Percentiles rank a stretch among this genome's conserved stretches.
Conservation (phyloP, 2,888 invertebrate species). For the Epinotia nisella region DNA sequence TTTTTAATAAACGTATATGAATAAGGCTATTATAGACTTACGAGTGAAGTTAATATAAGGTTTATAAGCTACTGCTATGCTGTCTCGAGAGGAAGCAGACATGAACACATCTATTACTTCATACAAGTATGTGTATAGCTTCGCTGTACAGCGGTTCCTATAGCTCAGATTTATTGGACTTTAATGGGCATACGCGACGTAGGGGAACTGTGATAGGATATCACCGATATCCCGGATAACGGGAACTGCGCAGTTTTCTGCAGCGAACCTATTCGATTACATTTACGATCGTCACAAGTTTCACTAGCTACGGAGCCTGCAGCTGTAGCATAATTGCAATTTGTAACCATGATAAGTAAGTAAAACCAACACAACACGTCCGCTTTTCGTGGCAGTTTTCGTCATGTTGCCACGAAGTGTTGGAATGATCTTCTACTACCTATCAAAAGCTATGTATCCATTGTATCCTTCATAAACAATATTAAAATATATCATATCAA, state of each 20-base stretch:
- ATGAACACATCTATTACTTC: not conserved
- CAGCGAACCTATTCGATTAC: not conserved
- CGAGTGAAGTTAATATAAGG: no score
- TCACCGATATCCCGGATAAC: conserved; percentile 59
- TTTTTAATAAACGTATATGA: no score
- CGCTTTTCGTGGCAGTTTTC: no score
- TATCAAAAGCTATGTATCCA: no score
- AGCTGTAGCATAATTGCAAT: not conserved
- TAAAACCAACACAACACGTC: no score
- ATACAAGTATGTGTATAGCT: not conserved
- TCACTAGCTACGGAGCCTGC: not conserved
- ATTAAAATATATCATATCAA: no score
- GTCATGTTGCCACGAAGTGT: no score
- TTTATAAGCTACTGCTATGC: not conserved
- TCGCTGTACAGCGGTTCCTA: not conserved
- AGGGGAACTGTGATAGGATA: conserved; percentile 68
- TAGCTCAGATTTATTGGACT: conserved; percentile 23
- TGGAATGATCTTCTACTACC: no score
- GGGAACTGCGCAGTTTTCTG: conserved; percentile 39
- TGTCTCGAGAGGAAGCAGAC: not conserved
- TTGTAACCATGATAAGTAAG: no score
- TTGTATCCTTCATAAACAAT: no score
- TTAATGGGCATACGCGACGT: conserved; percentile 25
- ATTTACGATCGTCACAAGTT: not conserved
- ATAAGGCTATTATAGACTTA: no score